These are phyloP conservation scores for Enoplosus armatus DNA, from an alignment of 2,797 vertebrate genomes.

Conservation along the genomic window DNA sequence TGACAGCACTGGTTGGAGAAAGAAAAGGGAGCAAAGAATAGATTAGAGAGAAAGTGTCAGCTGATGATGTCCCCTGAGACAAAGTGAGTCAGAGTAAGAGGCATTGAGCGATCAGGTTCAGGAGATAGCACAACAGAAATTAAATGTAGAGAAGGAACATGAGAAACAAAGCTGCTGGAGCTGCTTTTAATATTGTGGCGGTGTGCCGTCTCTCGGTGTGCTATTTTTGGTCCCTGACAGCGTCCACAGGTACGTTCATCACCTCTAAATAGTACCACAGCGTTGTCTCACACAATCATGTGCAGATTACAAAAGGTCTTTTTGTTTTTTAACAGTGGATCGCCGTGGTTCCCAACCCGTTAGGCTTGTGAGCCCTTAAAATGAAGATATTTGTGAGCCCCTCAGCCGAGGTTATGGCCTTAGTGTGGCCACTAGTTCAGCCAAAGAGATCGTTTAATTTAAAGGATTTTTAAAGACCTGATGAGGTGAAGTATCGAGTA, in stretches of 20 bases:
- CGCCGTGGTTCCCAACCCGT: not conserved
- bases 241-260: constrained; percentile 25
- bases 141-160: not conserved
- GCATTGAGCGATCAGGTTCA: not conserved
- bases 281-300: not conserved
- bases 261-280: constrained; percentile 12
- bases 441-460: not conserved
- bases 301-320: not conserved
- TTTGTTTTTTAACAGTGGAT: not conserved
- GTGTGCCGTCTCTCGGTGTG: not conserved
- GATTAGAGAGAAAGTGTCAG: constrained; percentile 15
- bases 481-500: not conserved
- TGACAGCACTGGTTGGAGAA: not conserved
- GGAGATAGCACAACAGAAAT: constrained; percentile 7
- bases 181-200: constrained; percentile 4
- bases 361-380: not conserved
- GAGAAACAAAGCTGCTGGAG: constrained; percentile 16
- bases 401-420: not conserved
- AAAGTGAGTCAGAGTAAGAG: constrained; percentile 19
- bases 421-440: not conserved
- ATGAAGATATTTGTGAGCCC: not conserved
- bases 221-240: constrained; percentile 17
- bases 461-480: not conserved
- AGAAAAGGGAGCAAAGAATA: constrained; percentile 9
- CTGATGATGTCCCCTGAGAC: constrained; percentile 20